Percentiles rank a stretch among this genome's conserved stretches.
Conservation (phyloP, 1,140 invertebrate species). For the Metopolophium dirhodum region DNA sequence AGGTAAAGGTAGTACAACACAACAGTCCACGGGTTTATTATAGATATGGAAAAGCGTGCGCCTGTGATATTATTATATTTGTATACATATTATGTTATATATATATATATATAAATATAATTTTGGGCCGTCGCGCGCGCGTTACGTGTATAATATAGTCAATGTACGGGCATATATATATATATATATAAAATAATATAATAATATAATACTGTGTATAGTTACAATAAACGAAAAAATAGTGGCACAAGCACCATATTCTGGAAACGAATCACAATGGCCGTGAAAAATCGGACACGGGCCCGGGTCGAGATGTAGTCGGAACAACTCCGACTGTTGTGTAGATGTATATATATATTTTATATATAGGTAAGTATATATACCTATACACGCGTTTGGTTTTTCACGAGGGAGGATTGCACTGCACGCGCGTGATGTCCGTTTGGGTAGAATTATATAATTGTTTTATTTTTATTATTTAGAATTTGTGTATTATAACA, state of each 20-base stretch:
- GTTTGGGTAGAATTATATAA: conserved; percentile 14
- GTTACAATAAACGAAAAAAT: conserved; percentile 41
- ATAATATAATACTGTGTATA: neutral
- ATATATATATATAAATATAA: neutral
- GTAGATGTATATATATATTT: neutral
- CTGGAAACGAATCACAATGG: conserved; percentile 56
- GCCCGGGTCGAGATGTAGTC: conserved; percentile 37
- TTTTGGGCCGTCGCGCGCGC: neutral
- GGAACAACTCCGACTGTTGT: neutral
- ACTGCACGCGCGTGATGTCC: neutral
- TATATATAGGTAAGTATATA: neutral
- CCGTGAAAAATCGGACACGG: conserved; percentile 56
- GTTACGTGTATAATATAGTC: neutral
- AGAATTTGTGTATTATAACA: neutral
- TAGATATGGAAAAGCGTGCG: conserved; percentile 39
- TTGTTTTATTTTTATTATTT: conserved; percentile 26
- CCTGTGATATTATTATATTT: conserved; percentile 3
- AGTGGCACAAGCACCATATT: conserved; percentile 47
- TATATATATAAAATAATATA: neutral
- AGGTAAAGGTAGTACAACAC: neutral
- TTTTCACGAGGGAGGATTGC: neutral
- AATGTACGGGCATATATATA: neutral
- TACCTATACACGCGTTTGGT: neutral
- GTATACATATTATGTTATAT: neutral
- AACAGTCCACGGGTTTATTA: neutral